Evolutionary conservation across 2,797 vertebrate genomes (phyloP), one percentile per base, ranked within the genome.

Genomic region (Muscicapa comitata): DNA sequence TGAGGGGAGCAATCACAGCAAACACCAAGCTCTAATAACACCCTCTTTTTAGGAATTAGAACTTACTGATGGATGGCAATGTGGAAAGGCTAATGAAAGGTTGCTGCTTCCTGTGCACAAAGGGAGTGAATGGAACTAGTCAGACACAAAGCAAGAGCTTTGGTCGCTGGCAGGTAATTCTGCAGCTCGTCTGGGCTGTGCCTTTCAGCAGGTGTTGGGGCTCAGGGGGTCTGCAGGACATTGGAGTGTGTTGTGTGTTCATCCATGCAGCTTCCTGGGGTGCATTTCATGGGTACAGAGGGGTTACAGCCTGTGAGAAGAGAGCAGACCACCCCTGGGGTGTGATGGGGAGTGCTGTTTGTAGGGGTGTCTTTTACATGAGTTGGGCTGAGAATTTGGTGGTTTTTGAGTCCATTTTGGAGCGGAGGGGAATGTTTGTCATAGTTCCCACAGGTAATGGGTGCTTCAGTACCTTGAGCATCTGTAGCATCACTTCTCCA

Each of bases 1-100:
- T 59, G 88, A 97, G 90, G 68, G 86, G 93, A 91, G 95, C 94
- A 97, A 96, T 96, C 94, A 94, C 62, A 86, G 63, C 59, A 81
- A 76, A 90, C 63, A 82, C 42, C 90, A 66, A 94, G 78, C 80
- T 94, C 95, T 89, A 87, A 90, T 79, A 96, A 77, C 86, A 88
- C 78, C 79, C 48, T 76, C 68, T 92, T 84, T 92, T 86, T 28
- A 40, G 77, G 72, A 88, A 90, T 78, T 81, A 86, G 92, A 93
- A 67, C 38, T 92, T 12, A 19, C 21, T 73, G 54, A 54, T 62
- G 50, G 57, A 62, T 86, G 42, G 72, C 35, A 76, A 51, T 47
- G 35, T 24, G 70, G 87, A 94, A 78, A 67, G 72, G 24, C 84
- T 91, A 62, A 83, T 83, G 73, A 77, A 77, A 93, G 48, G 16